phyloP scores from a whole-genome alignment of 2,797 vertebrate genomes.

The Momotus momota region DNA sequence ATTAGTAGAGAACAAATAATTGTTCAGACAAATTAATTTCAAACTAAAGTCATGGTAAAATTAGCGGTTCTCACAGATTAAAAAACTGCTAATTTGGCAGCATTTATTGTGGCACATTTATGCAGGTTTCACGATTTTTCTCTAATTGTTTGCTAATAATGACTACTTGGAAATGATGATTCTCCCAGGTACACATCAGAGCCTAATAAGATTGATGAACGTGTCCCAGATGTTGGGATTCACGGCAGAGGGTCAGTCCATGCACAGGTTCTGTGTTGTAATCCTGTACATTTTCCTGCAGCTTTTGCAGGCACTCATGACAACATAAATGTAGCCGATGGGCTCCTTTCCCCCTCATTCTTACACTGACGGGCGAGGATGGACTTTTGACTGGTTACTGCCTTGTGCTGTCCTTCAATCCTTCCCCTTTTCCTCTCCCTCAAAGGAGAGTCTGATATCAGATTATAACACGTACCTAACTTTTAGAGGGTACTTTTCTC shows the following conservation, averaged over 20 bases:
- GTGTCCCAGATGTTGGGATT: not conserved
- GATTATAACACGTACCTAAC: not conserved
- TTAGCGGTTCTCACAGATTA: not conserved
- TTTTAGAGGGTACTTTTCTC: not conserved
- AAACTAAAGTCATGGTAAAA: not conserved
- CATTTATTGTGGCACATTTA: not conserved
- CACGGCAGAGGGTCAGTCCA: not conserved
- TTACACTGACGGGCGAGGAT: accelerated
- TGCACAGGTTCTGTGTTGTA: not conserved
- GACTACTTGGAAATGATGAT: not conserved
- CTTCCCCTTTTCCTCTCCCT: not conserved
- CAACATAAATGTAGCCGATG: not conserved
- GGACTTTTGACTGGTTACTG: not conserved
- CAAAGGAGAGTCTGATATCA: not conserved
- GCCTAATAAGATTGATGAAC: not conserved
- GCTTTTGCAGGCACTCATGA: not conserved
- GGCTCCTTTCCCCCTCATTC: not conserved
- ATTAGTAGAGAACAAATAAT: not conserved
- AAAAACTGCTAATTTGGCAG: not conserved
- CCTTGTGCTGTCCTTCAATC: not conserved
- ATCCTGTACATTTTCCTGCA: not conserved
- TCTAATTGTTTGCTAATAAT: not conserved
- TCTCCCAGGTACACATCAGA: not conserved
- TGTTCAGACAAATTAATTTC: not conserved
- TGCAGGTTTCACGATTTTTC: not conserved